Conservation (phyloP, 2,888 invertebrate genomes). For the Opisthograptis luteolata region DNA sequence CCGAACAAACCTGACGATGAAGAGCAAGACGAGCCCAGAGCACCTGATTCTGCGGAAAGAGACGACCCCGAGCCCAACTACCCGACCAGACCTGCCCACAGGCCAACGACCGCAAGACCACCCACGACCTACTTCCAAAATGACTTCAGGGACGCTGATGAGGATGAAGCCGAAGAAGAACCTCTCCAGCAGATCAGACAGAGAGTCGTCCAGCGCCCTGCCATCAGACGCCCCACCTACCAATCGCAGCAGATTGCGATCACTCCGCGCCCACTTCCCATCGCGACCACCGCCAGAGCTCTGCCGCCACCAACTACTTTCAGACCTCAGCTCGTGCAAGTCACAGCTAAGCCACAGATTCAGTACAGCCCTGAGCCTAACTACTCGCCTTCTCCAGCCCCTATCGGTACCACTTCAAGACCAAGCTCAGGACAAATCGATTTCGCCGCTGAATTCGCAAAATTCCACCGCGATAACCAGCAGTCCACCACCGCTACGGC, state of each 20-base stretch:
- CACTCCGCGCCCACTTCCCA: conserved; percentile 84
- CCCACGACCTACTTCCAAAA: conserved; percentile 90
- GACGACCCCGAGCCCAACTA: conserved; percentile 87
- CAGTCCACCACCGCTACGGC: conserved; percentile 72
- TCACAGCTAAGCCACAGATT: conserved; percentile 82
- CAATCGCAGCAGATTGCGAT: conserved; percentile 82
- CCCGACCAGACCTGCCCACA: conserved; percentile 74
- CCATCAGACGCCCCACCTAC: conserved; percentile 70
- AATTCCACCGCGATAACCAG: conserved; percentile 88
- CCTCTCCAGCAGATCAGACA: conserved; percentile 76
- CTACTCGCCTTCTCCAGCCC: conserved; percentile 66
- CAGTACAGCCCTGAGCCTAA: conserved; percentile 76
- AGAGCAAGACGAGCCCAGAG: conserved; percentile 81
- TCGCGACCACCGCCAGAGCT: conserved; percentile 71
- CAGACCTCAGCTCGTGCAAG: conserved; percentile 85
- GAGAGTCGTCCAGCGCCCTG: conserved; percentile 78
- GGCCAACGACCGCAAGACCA: conserved; percentile 79
- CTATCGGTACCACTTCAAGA: conserved; percentile 55
- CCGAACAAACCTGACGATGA: conserved; percentile 91
- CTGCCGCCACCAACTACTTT: conserved; percentile 87
- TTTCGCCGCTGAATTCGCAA: conserved; percentile 90
- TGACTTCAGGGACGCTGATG: conserved; percentile 87
- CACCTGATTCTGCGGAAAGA: conserved; percentile 83
- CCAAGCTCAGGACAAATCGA: conserved; percentile 80
- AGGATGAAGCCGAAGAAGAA: conserved; percentile 84